phyloP scores from a whole-genome alignment of 2,797 vertebrate genomes.

The Enteromius trimaculatus region DNA sequence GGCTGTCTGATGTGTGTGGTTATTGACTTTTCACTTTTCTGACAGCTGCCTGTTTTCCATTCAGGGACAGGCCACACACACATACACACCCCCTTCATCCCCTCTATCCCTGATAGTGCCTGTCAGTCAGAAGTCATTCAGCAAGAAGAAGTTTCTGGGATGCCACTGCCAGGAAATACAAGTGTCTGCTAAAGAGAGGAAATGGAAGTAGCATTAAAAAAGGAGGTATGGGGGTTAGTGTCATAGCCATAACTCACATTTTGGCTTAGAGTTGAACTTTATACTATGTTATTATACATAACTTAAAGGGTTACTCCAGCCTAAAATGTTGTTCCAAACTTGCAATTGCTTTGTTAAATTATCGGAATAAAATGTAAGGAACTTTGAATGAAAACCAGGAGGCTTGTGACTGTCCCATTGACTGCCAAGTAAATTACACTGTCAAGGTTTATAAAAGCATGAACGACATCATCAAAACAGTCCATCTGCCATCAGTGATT shows the following conservation, averaged over 20 bases:
- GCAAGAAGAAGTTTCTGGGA: slow-evolving; percentile 12
- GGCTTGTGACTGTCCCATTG: no score
- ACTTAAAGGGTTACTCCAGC: no score
- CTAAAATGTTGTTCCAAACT: no score
- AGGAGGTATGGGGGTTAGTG: neutral
- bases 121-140: slow-evolving; percentile 22
- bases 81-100: neutral
- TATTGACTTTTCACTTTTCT: slow-evolving; percentile 48
- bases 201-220: neutral
- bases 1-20: slow-evolving; percentile 46
- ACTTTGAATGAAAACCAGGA: no score
- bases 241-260: neutral
- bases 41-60: slow-evolving; percentile 31
- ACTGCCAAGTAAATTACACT: no score
- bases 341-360: no score
- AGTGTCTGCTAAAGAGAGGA: slow-evolving; percentile 7
- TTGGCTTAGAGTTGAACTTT: neutral
- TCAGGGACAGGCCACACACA: slow-evolving; percentile 27
- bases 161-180: neutral
- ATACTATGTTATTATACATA: neutral
- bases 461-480: no score
- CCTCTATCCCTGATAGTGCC: neutral
- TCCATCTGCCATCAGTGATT: no score
- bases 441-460: no score
- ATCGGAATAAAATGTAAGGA: no score